phyloP scores from a whole-genome alignment of 92 coral and sea anemone genomes.

The Palythoa heliodiscus region DNA sequence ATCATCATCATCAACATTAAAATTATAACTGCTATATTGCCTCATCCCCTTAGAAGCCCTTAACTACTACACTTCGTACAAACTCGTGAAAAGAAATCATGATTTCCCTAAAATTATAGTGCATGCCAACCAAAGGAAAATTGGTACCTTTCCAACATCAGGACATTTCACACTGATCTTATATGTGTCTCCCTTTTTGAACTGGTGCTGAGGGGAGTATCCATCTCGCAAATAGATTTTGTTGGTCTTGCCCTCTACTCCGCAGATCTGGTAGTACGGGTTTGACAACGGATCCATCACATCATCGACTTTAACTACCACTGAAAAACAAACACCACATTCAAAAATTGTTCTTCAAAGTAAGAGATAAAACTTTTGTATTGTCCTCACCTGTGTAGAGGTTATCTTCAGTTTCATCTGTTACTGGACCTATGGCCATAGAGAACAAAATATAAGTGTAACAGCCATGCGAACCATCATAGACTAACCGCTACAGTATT shows the following conservation, averaged over 20 bases:
- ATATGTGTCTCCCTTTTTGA: conserved; percentile 79
- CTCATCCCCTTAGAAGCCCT: too few relatives aligned
- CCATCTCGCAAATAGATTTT: conserved; percentile 86
- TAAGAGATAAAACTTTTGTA: not conserved
- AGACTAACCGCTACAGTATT: too few relatives aligned
- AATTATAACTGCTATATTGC: not conserved
- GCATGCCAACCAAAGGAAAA: not conserved
- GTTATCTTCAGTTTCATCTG: conserved; percentile 12
- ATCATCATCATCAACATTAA: too few relatives aligned
- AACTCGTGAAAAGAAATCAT: not conserved
- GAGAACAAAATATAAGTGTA: too few relatives aligned
- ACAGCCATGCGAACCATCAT: too few relatives aligned
- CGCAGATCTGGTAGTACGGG: conserved; percentile 79
- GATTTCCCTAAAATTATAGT: not conserved
- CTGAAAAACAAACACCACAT: conserved; percentile 14
- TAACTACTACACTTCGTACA: too few relatives aligned
- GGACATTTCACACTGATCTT: conserved; percentile 74
- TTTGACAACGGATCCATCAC: conserved; percentile 79
- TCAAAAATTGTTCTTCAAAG: not conserved
- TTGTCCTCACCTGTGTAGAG: conserved; percentile 33
- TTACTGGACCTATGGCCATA: too few relatives aligned
- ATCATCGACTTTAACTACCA: conserved; percentile 75
- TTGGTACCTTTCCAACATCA: conserved; percentile 80
- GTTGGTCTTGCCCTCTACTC: conserved; percentile 76
- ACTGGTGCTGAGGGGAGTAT: conserved; percentile 68